A percentile compares a stretch with the other conserved stretches of the same genome.
These are phyloP conservation scores for Strigamia maritima DNA, from an alignment of 2,888 invertebrate genomes.

Conservation along the genomic window DNA sequence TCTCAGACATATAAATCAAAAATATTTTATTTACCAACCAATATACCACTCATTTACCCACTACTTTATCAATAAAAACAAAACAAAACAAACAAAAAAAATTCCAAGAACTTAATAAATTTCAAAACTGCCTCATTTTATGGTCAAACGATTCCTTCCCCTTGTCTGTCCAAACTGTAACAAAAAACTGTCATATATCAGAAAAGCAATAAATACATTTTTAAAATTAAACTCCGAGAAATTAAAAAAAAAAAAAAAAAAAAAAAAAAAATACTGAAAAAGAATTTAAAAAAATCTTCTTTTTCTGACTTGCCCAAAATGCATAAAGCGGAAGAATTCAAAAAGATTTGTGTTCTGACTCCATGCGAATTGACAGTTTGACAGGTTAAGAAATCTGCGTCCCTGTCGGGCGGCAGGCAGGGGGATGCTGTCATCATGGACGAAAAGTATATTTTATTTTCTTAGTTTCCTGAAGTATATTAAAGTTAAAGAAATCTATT, in stretches of 20 bases:
- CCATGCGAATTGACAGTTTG: slow-evolving; percentile 5
- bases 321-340: slow-evolving; percentile 7
- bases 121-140: too few relatives aligned
- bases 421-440: background rate
- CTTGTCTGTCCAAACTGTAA: too few relatives aligned
- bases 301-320: background rate
- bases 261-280: too few relatives aligned
- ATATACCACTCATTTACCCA: too few relatives aligned
- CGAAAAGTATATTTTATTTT: background rate
- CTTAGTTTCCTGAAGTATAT: background rate
- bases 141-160: too few relatives aligned
- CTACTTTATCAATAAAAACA: too few relatives aligned
- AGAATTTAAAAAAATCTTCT: background rate
- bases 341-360: background rate
- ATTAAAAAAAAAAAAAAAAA: background rate
- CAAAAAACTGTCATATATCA: too few relatives aligned
- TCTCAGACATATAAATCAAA: too few relatives aligned
- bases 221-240: background rate
- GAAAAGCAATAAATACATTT: background rate
- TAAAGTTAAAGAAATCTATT: slow-evolving; percentile 6
- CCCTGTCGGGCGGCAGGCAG: background rate
- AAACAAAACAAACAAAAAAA: too few relatives aligned
- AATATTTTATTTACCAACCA: too few relatives aligned
- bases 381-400: slow-evolving; percentile 10
- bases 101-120: too few relatives aligned